Base-by-base conservation (phyloP, 2,113 vertebrate species). In the Mohoua ochrocephala region DNA sequence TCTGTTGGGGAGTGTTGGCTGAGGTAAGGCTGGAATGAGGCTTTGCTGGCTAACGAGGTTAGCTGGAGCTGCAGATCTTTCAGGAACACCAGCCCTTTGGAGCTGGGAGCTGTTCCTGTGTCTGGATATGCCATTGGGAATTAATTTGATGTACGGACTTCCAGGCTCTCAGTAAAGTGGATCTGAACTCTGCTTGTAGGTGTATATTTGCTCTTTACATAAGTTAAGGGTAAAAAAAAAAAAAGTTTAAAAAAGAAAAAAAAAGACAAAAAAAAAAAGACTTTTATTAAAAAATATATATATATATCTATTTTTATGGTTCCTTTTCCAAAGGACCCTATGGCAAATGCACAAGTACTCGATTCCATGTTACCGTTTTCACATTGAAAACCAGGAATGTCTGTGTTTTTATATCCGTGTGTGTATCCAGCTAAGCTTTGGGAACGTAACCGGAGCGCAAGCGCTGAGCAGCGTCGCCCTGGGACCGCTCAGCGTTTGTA, bases 341-440 rank as follows among this genome's bases (percentile, higher is more conserved):
- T 92, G 92, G 96, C 94, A 97, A 96, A 97, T 97, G 97, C 97
- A 98, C 97, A 98, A 95, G 93, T 97, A 92, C 93, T 97, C 91
- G 42, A 97, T 97, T 97, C 95, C 97, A 93, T 97, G 98, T 97
- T 97, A 95, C 97, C 2, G 96, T 98, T 98, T 98, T 98, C 97
- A 98, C 97, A 98, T 98, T 98, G 98, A 98, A 98, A 98, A 97
- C 97, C 45, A 86, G 96, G 96, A 97, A 98, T 97, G 98, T 98
- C 95, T 90, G 92, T 93, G 24, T 70, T 90, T 90, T 90, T 90
- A 63, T 90, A 90, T 90, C 87, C 4, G 1, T 84, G 65, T 87
- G 28, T 71, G 79, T 84, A 90, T 84, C 87, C 79, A 84, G 79
- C 87, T 90, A 7, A 84, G 94, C 97, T 97, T 96, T 93, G 95